Base-by-base conservation (phyloP, 2,797 vertebrate species). In the Semaprochilodus insignis region DNA sequence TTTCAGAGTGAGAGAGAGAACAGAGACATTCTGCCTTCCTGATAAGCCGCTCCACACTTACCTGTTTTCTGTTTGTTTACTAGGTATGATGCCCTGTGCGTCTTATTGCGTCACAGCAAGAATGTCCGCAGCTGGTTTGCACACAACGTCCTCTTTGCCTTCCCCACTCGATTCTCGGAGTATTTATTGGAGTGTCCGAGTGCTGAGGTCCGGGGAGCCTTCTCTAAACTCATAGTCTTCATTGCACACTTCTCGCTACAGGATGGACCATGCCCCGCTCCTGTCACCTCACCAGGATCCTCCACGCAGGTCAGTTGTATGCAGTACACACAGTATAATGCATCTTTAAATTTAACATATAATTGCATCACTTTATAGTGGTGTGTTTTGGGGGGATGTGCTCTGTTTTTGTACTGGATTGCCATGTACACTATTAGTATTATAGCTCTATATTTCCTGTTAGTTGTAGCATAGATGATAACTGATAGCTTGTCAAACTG, bases 121-220 rank as follows among this genome's bases (percentile, higher is more conserved):
- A 99, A 97, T 90, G 98, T 99, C 90, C 97, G 98, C 91, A 98
- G 96, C 91, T 99, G 98, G 98, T 98, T 99, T 96, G 97, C 98
- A 94, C 97, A 99, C 94, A 98, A 97, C 0, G 97, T 98, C 87
- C 95, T 99, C 89, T 99, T 99, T 91, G 97, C 97, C 86, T 97
- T 96, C 92, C 96, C 97, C 63, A 97, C 97, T 90, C 97, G 97
- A 82, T 99, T 99, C 92, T 99, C 97, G 0, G 97, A 99, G 91
- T 99, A 99, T 90, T 95, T 99, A 90, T 93, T 99, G 84, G 98
- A 99, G 89, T 99, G 98, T 89, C 98, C 98, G n/a, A 99, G 98
- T 83, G 97, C 98, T 40, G 97, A 99, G 96, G 98, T 99, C 67
- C 96, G 97, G 57, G 97, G 98, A 48, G 97, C 98, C 17, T 98